phyloP scores from a whole-genome alignment of 2,113 vertebrate genomes.

The Pagrus major region DNA sequence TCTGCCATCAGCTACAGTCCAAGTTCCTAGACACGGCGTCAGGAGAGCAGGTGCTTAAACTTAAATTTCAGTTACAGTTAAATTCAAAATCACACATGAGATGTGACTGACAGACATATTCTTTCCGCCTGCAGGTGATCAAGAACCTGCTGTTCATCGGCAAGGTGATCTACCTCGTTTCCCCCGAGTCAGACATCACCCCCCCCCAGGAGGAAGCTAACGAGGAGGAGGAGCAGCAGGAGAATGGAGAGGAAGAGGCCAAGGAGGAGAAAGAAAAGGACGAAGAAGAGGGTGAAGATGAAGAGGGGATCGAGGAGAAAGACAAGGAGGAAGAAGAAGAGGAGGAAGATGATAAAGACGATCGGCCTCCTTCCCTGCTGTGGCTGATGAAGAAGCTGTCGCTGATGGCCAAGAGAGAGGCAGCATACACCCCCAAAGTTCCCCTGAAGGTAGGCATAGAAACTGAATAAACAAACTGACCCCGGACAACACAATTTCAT shows the following conservation, averaged over 20 bases:
- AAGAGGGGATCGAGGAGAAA: conserved; percentile 15
- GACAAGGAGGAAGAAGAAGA: conserved; percentile 42
- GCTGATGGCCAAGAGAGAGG: conserved; percentile 91
- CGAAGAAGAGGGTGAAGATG: conserved; percentile 15
- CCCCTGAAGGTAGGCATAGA: conserved; percentile 87
- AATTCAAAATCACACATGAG: accelerated
- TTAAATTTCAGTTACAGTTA: neutral
- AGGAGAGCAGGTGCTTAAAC: conserved; percentile 92
- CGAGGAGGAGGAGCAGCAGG: conserved; percentile 28
- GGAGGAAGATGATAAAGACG: conserved; percentile 71
- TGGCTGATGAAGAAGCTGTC: conserved; percentile 94
- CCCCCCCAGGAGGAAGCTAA: conserved; percentile 30
- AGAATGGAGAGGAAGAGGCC: conserved; percentile 25
- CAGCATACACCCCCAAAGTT: conserved; percentile 90
- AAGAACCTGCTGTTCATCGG: conserved; percentile 96
- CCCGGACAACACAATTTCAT: too few relatives aligned
- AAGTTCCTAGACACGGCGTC: conserved; percentile 90
- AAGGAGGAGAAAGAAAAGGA: conserved; percentile 30
- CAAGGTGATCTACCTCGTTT: conserved; percentile 92
- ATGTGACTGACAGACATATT: neutral
- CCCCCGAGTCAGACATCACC: conserved; percentile 79
- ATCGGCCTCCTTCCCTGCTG: conserved; percentile 86
- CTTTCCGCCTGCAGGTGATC: conserved; percentile 85
- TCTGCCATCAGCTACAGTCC: conserved; percentile 94
- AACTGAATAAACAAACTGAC: too few relatives aligned